Base-by-base conservation (phyloP, 2,797 vertebrate species). In the Phrynocephalus vlangalii region DNA sequence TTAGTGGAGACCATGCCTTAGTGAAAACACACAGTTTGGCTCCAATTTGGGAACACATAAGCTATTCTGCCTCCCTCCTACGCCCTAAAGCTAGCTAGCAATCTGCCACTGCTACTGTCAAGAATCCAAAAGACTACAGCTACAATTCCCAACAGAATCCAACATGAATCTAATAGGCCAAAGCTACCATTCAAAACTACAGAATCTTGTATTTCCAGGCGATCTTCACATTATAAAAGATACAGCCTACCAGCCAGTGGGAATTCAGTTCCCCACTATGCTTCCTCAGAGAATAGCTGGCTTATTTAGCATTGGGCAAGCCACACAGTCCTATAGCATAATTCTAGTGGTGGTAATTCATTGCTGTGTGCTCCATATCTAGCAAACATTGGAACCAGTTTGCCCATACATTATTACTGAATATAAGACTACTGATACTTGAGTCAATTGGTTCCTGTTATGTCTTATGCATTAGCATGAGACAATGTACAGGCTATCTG, bases 1-100 rank as follows among this genome's bases (percentile, higher is more conserved):
- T 88, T 85, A 52, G 44, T 67, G 48, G 75, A 81, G 56, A 84
- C 60, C 33, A 15, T 68, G 87, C 24, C 30, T 85, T 85, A 81
- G 83, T 52, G 44, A 84, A 60, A 85, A 75, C 28, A 44, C 60
- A 67, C 22, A 48, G 9, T 28, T 85, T 81, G 83, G 16, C 72
- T 66, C 56, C 28, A 67, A 30, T 28, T 81, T 71, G 48, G 50
- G 38, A 18, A n/a, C 18, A 33, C 67, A 72, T 33, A 83, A 11
- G 38, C 72, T 24, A 56, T 70, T 52, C 70, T n/a, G 20, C 68
- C 70, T 28, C 71, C 56, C 38, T 56, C 52, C 52, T 56, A 75
- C 44, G 33, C 16, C 38, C 38, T n/a, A 67, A 67, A 60, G 48
- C 68, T 72, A 80, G 85, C 50, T 86, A 72, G 50, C 83, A 80